Evolutionary conservation across 1,140 invertebrate species (phyloP), one percentile per base, ranked within the genome.

Genomic region (Philotrypesis tridentata): DNA sequence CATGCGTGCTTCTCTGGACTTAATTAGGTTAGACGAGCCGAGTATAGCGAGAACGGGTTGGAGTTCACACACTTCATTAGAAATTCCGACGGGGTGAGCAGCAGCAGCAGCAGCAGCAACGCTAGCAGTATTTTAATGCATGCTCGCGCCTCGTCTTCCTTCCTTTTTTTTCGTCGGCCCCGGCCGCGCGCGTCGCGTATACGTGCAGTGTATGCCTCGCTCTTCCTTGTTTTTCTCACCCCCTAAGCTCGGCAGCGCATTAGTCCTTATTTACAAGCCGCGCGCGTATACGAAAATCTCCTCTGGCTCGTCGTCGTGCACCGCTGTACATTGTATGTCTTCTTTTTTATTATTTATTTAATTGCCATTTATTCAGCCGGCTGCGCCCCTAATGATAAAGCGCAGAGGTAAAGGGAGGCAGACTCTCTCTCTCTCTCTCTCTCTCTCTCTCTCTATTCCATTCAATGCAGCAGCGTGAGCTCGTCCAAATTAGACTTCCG

Each of bases 51-150:
- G 79, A 82, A 84, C 80, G 80, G 83, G 71, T 75, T 77, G 83
- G 67, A 85, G 82, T 87, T 87, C 85, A 85, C 85, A 87, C 85
- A 86, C 83, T 78, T 84, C 84, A 85, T 86, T 85, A 85, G 80
- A 84, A 83, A 84, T 86, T 86, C 81, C 67, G 37, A 65, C 43
- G 60, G 78, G 81, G 67, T 76, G 60, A 78, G 25, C 72, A 33
- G 67, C 21, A 33, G 55, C 37, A 55, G 21, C 21, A n/a, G 48
- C 48, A n/a, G 48, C 48, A n/a, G n/a, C n/a, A n/a, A n/a, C n/a
- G n/a, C n/a, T 40, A 43, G 40, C 40, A 55, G 48, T 55, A 82
- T 72, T 82, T 77, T 78, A 78, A 82, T 77, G 67, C 37, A 74
- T 77, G 68, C 61, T 73, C 27, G 60, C 37, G 4, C 27, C 67